Evolutionary conservation across 2,888 invertebrate species (phyloP), one percentile per base, ranked within the genome.

Genomic region (Yponomeuta sedellus): DNA sequence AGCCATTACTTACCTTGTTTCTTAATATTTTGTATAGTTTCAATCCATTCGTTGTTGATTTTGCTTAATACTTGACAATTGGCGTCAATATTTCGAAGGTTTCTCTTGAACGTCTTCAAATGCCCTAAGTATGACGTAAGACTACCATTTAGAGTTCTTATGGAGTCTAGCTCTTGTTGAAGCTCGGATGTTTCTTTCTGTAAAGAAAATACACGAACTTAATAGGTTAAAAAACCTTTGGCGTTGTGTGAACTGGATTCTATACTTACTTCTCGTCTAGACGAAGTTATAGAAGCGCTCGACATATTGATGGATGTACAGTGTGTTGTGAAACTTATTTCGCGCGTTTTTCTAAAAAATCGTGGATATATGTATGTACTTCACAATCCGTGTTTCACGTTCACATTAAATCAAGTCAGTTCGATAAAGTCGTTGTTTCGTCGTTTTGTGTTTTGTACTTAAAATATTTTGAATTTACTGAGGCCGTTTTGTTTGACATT

Each of bases 1-100:
- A 56, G 16, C 2, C 16, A 56, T 62, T 39, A 34, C 28, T 19
- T 19, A 8, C 57, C 25, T 57, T 57, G 40, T n/a, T n/a, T 64
- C 22, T 75, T 73, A 64, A 68, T 75, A 66, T 63, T 65, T 67
- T 73, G 77, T 22, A 83, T 64, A 0, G 68, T 70, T 1, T 82
- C 76, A 2, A 81, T 66, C 90, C 88, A 89, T 61, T 88, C 77
- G 0, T 69, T 69, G 58, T 91, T 90, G 0, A 87, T 79, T 73
- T 85, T 83, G 0, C 68, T 73, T 0, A 92, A 72, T 20, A 85
- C 75, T 19, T 75, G 75, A 19, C 75, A 82, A 65, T 88, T 91
- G 0, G 76, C 72, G 10, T 84, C 79, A 64, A 87, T 74, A 1
- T 71, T 68, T 0, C 70, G 62, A 1, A 91, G 66, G 62, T 82